phyloP scores from a whole-genome alignment of 1,140 invertebrate species.

The Drosophila ogumai region DNA sequence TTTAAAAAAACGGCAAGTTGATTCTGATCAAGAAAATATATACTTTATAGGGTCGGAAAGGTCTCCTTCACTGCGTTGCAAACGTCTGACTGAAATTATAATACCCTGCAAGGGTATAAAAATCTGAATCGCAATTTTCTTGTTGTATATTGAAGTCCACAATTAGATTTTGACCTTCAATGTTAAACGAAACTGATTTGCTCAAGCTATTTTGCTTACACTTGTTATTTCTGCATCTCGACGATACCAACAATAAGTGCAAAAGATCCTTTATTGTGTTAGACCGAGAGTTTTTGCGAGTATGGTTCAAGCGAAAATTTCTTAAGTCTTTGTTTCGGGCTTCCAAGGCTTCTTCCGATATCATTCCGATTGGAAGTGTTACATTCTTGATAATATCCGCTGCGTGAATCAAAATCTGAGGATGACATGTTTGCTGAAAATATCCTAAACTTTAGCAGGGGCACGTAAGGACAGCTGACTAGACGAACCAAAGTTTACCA shows the following conservation, averaged over 20 bases:
- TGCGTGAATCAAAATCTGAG: neutral
- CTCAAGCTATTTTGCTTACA: neutral
- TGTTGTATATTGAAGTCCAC: neutral
- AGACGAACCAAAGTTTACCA: too few species aligned
- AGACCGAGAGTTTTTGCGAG: neutral
- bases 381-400: neutral
- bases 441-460: neutral
- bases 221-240: neutral
- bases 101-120: too few species aligned
- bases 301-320: constrained; percentile 2
- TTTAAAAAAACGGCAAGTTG: too few species aligned
- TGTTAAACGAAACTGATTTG: neutral
- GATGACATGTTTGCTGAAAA: neutral
- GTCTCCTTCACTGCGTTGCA: too few species aligned
- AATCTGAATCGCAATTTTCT: neutral
- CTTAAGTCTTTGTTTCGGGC: constrained; percentile 1
- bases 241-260: constrained; percentile 1
- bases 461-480: neutral
- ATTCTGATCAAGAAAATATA: too few species aligned
- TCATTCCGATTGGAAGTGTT: constrained; percentile 7
- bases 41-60: too few species aligned
- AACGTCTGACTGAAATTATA: too few species aligned
- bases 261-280: constrained; percentile 2
- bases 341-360: constrained; percentile 4
- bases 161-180: neutral